Evolutionary conservation across 2,113 vertebrate genomes (phyloP).

Genomic region (Chlorocebus sabaeus): DNA sequence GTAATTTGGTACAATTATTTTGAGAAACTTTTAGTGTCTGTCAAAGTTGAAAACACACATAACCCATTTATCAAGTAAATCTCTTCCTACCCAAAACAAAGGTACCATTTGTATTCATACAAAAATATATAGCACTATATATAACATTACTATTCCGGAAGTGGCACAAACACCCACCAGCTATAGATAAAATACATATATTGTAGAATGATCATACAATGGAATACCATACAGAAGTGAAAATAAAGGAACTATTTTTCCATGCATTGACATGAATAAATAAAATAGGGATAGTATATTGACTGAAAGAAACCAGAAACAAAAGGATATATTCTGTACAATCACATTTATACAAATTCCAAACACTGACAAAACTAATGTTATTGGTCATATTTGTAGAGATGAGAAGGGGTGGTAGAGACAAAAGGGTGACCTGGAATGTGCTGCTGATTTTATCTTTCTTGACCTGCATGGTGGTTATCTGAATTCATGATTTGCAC

Average conservation of each 20-base stretch:
- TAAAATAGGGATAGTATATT: not conserved
- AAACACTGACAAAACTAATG: not conserved
- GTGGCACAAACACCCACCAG: not conserved
- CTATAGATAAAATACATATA: not conserved
- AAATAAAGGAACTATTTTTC: not conserved
- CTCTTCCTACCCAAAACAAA: not conserved
- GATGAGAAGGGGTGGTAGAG: not conserved
- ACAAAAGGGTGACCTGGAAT: not conserved
- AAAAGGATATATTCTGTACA: not conserved
- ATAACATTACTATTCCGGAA: not conserved
- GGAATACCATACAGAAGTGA: not conserved
- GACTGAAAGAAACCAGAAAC: not conserved
- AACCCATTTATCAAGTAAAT: not conserved
- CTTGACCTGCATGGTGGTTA: not conserved
- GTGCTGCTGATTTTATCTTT: rapidly evolving
- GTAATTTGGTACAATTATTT: not conserved
- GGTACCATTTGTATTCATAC: not conserved
- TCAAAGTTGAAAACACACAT: not conserved
- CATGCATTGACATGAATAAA: not conserved
- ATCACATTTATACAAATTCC: not conserved
- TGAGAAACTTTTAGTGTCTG: not conserved
- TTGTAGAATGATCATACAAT: not conserved
- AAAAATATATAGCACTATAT: not conserved
- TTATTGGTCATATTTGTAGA: too few relatives aligned
- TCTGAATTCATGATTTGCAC: not conserved